These are phyloP conservation scores for Eumacrocentrus americanus DNA, from an alignment of 2,888 invertebrate species.

Conservation along the genomic window DNA sequence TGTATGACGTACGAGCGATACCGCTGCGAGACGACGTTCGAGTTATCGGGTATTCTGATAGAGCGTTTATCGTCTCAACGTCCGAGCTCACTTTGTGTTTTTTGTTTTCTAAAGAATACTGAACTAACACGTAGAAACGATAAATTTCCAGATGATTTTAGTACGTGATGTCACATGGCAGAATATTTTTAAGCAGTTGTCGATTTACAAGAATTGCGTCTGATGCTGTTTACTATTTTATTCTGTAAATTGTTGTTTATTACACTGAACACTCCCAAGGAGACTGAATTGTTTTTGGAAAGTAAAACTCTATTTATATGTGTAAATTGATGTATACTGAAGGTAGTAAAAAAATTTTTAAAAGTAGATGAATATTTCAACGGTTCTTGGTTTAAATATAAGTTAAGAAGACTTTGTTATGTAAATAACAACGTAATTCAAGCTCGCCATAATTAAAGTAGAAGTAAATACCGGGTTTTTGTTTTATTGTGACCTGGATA, in stretches of 20 bases:
- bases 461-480: too few relatives aligned
- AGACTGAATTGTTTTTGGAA: neutral
- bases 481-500: too few relatives aligned
- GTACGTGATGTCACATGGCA: neutral
- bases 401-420: too few relatives aligned
- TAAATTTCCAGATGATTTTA: conserved; percentile 24
- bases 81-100: conserved; percentile 8
- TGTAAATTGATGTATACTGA: neutral
- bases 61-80: conserved; percentile 26
- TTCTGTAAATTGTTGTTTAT: too few relatives aligned
- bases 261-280: too few relatives aligned
- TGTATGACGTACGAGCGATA: conserved; percentile 18
- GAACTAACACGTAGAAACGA: conserved; percentile 24
- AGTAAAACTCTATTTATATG: too few relatives aligned
- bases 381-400: too few relatives aligned
- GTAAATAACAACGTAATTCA: too few relatives aligned
- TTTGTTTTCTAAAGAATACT: conserved; percentile 1
- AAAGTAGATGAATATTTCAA: neutral
- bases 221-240: too few relatives aligned
- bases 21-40: neutral
- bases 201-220: too few relatives aligned
- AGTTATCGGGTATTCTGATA: conserved; percentile 33
- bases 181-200: neutral
- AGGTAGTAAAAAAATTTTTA: neutral
- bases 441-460: too few relatives aligned